phyloP scores from a whole-genome alignment of 1,140 invertebrate species.

The Adoxophyes honmai region DNA sequence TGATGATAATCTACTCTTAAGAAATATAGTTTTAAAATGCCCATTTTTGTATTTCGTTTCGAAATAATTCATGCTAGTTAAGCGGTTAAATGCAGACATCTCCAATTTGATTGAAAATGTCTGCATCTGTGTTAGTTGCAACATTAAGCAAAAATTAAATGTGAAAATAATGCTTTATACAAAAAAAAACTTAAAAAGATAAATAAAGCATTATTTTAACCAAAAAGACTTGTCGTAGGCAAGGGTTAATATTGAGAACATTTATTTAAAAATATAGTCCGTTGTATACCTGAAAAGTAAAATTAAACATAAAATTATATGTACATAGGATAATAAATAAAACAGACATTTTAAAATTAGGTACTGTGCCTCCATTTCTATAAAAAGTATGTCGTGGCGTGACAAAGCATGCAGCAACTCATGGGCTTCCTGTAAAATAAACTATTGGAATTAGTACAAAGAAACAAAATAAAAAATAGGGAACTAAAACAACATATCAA shows the following conservation, averaged over 20 bases:
- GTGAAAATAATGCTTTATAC: constrained; percentile 34
- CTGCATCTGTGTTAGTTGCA: constrained; percentile 56
- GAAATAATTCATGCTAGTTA: constrained; percentile 5
- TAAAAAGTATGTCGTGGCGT: constrained; percentile 35
- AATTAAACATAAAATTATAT: constrained; percentile 28
- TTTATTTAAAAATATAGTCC: constrained; percentile 21
- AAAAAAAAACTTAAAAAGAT: constrained; percentile 16
- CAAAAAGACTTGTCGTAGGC: too few relatives aligned
- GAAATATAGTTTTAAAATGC: constrained; percentile 61
- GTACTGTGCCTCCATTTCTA: constrained; percentile 60
- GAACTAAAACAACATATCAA: too few relatives aligned
- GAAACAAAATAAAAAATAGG: too few relatives aligned
- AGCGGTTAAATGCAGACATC: constrained; percentile 43
- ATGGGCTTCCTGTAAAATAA: constrained; percentile 39
- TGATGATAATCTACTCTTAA: constrained; percentile 31
- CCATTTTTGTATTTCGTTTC: constrained; percentile 54
- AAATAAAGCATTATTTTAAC: constrained; percentile 31
- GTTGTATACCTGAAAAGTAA: constrained; percentile 27
- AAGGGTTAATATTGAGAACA: too few relatives aligned
- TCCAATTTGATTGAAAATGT: constrained; percentile 41
- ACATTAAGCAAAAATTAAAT: constrained; percentile 30
- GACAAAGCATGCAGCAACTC: constrained; percentile 34
- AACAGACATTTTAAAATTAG: constrained; percentile 66
- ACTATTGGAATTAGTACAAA: constrained; percentile 19
- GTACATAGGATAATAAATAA: constrained; percentile 33